phyloP scores from a whole-genome alignment of 2,797 vertebrate genomes.

The Myiotriccus ornatus region DNA sequence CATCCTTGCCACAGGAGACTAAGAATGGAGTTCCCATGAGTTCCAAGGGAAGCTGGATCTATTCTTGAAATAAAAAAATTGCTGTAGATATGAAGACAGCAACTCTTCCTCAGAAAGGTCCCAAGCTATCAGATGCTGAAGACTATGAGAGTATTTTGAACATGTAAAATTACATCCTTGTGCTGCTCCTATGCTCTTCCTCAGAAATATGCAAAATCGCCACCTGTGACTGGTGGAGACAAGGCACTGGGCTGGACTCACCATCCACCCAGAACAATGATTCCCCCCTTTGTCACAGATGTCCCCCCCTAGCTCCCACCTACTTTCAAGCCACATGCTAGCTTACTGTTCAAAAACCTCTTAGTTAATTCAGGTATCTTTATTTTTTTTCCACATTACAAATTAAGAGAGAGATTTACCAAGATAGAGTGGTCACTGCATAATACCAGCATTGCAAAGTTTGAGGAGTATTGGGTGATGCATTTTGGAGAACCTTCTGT shows the following conservation, averaged over 20 bases:
- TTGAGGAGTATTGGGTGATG: neutral
- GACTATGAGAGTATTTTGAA: neutral
- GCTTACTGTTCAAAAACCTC: neutral
- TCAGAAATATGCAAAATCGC: neutral
- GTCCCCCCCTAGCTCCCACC: neutral
- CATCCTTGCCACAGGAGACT: neutral
- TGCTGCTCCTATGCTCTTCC: neutral
- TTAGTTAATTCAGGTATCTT: neutral
- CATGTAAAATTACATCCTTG: neutral
- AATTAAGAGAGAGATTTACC: neutral
- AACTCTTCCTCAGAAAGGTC: neutral
- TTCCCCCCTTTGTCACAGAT: neutral
- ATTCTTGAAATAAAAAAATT: neutral
- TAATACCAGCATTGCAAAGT: neutral
- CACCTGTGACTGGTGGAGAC: neutral
- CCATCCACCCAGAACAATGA: neutral
- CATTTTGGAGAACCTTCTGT: neutral
- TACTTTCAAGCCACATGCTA: neutral
- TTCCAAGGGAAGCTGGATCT: neutral
- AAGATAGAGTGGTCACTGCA: neutral
- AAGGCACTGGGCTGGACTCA: neutral
- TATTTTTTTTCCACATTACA: neutral
- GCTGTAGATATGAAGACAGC: neutral
- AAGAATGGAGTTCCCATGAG: neutral
- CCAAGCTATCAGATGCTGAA: neutral